These are phyloP conservation scores for Agrotis ipsilon DNA, from an alignment of 2,888 invertebrate genomes.

Conservation along the genomic window DNA sequence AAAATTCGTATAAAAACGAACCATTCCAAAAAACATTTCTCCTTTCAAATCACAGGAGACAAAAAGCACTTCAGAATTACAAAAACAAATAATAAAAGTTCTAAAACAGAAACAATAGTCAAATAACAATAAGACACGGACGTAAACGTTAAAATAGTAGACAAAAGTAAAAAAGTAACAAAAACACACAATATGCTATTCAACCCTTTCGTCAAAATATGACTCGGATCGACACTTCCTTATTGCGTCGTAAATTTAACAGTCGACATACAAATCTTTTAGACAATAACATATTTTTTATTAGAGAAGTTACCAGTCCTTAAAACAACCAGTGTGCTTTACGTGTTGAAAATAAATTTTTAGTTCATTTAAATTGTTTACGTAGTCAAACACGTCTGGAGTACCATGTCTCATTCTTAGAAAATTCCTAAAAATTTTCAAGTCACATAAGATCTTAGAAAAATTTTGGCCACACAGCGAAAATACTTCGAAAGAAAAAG, in stretches of 20 bases:
- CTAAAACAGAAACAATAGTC: conserved; percentile 82
- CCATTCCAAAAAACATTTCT: conserved; percentile 59
- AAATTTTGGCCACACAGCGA: conserved; percentile 52
- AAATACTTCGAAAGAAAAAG: conserved; percentile 53
- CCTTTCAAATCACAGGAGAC: conserved; percentile 65
- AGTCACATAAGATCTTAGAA: conserved; percentile 45
- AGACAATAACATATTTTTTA: conserved; percentile 74
- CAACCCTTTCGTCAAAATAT: conserved; percentile 90
- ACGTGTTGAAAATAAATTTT: conserved; percentile 66
- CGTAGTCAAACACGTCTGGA: conserved; percentile 46
- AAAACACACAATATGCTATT: conserved; percentile 85
- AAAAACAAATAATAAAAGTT: conserved; percentile 85
- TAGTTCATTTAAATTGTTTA: conserved; percentile 58
- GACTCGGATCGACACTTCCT: conserved; percentile 86
- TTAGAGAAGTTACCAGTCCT: conserved; percentile 66
- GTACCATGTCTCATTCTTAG: conserved; percentile 36
- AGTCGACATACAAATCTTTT: conserved; percentile 77
- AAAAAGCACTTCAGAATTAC: conserved; percentile 83
- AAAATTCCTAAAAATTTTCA: conserved; percentile 41
- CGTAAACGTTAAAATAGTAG: conserved; percentile 81
- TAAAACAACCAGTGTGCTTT: conserved; percentile 57
- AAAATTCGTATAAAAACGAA: conserved; percentile 54
- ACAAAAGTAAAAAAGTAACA: conserved; percentile 84
- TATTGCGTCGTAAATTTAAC: conserved; percentile 88
- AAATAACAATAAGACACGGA: conserved; percentile 81